These are phyloP conservation scores for Trimorus sp. DNA, from an alignment of 2,888 invertebrate species.

Conservation along the genomic window DNA sequence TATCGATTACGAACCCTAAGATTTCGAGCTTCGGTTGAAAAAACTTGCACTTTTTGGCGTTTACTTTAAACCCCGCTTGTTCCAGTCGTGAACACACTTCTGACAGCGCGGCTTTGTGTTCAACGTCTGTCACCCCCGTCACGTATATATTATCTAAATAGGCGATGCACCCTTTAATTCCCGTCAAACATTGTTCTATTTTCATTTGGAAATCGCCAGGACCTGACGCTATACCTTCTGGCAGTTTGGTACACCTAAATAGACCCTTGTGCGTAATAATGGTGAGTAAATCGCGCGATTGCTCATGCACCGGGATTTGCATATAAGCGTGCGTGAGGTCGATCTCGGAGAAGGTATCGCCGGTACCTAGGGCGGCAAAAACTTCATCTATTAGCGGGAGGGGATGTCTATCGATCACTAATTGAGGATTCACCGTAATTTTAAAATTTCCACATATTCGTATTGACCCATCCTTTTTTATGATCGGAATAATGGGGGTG, in stretches of 20 bases:
- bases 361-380: slow-evolving; percentile 50
- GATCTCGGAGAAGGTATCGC: slow-evolving; percentile 68
- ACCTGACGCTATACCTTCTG: slow-evolving; percentile 45
- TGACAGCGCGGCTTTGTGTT: neutral
- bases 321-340: slow-evolving; percentile 74
- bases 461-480: slow-evolving; percentile 73
- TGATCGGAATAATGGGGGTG: slow-evolving; percentile 75
- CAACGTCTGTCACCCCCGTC: slow-evolving; percentile 58
- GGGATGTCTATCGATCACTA: slow-evolving; percentile 68
- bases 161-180: slow-evolving; percentile 75
- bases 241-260: slow-evolving; percentile 72
- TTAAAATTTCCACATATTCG: slow-evolving; percentile 75
- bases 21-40: slow-evolving; percentile 6
- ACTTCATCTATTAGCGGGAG: slow-evolving; percentile 62
- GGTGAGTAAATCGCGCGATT: slow-evolving; percentile 71
- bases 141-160: slow-evolving; percentile 79
- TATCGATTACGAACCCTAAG: slow-evolving; percentile 19
- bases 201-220: slow-evolving; percentile 74
- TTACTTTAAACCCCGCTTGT: neutral
- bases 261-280: slow-evolving; percentile 73
- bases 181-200: slow-evolving; percentile 72
- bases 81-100: neutral
- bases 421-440: slow-evolving; percentile 72
- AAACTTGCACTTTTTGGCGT: slow-evolving; percentile 10
- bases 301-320: slow-evolving; percentile 72